Evolutionary conservation across 1,140 invertebrate species (phyloP), one percentile per base, ranked within the genome.

Genomic region (Meloidogyne exigua): DNA sequence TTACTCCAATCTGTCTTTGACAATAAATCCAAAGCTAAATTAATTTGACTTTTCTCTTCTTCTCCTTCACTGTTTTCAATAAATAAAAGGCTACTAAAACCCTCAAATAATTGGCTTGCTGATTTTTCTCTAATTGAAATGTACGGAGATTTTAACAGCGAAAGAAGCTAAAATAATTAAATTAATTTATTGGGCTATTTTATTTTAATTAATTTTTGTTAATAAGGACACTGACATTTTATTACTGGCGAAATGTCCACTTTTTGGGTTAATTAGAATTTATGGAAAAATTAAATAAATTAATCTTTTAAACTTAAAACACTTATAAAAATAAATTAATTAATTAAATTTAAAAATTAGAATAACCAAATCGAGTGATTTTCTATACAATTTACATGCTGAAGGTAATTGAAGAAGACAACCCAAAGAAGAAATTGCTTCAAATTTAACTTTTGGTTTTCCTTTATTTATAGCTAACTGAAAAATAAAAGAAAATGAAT

Each of bases 131-230:
- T 70, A 42, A 81, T 63, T 26, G 64, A 42, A 11, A 49, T 23
- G 26, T 81, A 81, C 0, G 80, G 81, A 4, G 81, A 81, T 23
- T 57, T 62, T n/a, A 83, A 49, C 64, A 83, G 26, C 3, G 81
- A 83, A 36, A 80, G 18, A 13, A 82, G 32, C 79, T 72, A n/a
- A n/a, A n/a, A n/a, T n/a, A n/a, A n/a, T 72, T 12, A 72, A 64
- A 72, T 39, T 39, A 7, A 32, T 32, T 32, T 32, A 32, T 3
- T 3, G 7, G 7, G 7, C 2, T 3, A 32, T 32, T 32, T 3
- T 3, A 32, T 32, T 32, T 32, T 32, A 32, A 32, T 32, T 32
- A 32, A 32, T 3, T 3, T 32, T 32, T n/a, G n/a, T n/a, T n/a
- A n/a, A n/a, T n/a, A n/a, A n/a, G n/a, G n/a, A n/a, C n/a, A n/a